Evolutionary conservation across 2,888 invertebrate species (phyloP), one percentile per base, ranked within the genome.

Genomic region (Scaptomyza reducta): DNA sequence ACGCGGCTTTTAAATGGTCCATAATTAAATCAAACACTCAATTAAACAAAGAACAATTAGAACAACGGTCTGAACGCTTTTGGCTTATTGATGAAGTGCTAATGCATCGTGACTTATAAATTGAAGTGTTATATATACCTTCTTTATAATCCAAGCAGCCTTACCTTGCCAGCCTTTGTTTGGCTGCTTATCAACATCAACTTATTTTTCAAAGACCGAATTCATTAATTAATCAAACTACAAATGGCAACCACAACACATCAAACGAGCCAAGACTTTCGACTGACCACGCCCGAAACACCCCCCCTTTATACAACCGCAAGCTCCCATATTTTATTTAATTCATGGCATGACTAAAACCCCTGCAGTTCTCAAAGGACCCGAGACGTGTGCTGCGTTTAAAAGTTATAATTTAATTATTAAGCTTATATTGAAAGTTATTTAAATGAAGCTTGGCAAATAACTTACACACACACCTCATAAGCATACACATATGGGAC

Each of bases 1-100:
- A 54, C 55, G 67, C 63, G 61, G 56, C 64, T 71, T 75, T 82
- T 82, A 82, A 83, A 79, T 71, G 70, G 60, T 65, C 70, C 73
- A 66, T 83, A 83, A 85, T 83, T 85, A 83, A 85, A 83, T 79
- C 77, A 85, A 83, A 85, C 82, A 85, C 85, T 77, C 79, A 85
- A 83, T 83, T 82, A 85, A 79, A 67, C 54, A 49, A 49, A 49
- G 29, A 53, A 27, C 53, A 67, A 50, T 60, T 45, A 47, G 42
- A 53, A 47, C 55, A 60, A 62, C 50, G 22, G 13, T 60, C 53
- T 50, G 68, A 62, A 29, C 50, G 65, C 64, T 67, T 13, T 14
- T 46, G 35, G 49, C 42, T 44, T 40, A 54, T 58, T 63, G 69
- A 71, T 74, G 65, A 74, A 46, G 60, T 61, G 64, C 42, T 61